Evolutionary conservation across 2,113 vertebrate genomes (phyloP), one percentile per base, ranked within the genome.

Genomic region (Chroicocephalus ridibundus): DNA sequence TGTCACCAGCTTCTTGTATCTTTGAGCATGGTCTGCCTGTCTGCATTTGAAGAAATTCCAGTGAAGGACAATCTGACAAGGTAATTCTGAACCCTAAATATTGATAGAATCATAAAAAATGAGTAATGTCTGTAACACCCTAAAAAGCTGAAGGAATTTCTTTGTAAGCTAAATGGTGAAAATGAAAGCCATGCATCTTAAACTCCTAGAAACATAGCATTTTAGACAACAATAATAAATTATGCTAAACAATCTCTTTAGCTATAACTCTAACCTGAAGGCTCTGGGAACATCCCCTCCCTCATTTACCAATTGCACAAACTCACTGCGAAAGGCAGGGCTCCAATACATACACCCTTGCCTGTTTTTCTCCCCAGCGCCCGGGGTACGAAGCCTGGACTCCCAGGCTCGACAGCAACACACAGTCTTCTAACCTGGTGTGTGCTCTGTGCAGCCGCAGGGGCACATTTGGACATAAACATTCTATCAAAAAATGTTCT

Each of bases 381-480:
- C 22, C 3, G 2, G 34, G 26, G 22, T 27, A 6, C 25, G 46
- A 51, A 22, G 6, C 36, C 58, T 54, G 49, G 26, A 15, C 14
- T 15, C 15, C 42, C 5, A 5, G 52, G 31, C 79, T 15, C 1
- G 62, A 12, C 4, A 29, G n/a, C 34, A 62, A 17, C 11, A 21
- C 3, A 0, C 5, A 25, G 10, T 5, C 18, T 32, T 12, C 65
- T 70, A 38, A 13, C 26, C 66, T n/a, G 38, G 6, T 14, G 22
- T 47, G 31, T 77, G 62, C 69, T 60, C 49, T 55, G n/a, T 0
- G 1, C 25, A 46, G 34, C 58, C 19, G 1, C 69, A 24, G 29
- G 31, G 44, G 26, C 57, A 82, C 13, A 74, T 72, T 2, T 18
- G 71, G 72, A 38, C 22, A 40, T 4, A 44, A 71, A 54, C 27